Evolutionary conservation across 2,113 vertebrate genomes (phyloP).

Genomic region (Lynx canadensis): DNA sequence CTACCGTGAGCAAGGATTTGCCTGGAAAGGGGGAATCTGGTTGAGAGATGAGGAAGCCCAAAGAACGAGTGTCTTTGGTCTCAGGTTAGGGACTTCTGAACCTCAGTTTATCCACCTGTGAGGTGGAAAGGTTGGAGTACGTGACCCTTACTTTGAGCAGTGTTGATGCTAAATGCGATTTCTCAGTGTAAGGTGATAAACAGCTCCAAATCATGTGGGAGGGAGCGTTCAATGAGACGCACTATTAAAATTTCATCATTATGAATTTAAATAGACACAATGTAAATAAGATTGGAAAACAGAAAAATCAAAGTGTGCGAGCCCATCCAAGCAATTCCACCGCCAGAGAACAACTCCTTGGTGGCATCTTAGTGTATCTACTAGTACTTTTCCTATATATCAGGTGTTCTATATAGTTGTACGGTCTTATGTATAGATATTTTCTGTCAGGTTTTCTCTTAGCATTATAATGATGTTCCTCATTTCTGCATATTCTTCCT

Average conservation of each 20-base stretch:
- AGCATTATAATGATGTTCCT: neutral
- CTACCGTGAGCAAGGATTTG: neutral
- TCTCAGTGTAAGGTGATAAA: neutral
- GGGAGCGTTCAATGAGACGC: neutral
- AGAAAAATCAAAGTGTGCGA: neutral
- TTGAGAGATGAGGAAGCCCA: neutral
- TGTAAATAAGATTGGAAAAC: neutral
- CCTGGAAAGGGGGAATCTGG: neutral
- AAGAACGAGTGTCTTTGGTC: neutral
- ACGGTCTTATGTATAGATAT: neutral
- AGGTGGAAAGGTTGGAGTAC: neutral
- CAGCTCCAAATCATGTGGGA: neutral
- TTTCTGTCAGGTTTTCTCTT: neutral
- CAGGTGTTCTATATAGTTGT: neutral
- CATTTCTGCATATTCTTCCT: neutral
- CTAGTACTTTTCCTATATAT: neutral
- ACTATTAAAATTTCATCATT: constrained; percentile 20
- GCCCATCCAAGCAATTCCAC: accelerated
- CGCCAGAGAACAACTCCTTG: neutral
- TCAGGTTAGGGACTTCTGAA: neutral
- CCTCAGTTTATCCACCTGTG: neutral
- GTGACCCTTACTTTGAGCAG: neutral
- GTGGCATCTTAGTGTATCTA: neutral
- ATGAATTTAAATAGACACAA: neutral
- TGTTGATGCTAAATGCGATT: neutral